Conservation (phyloP, 1,140 invertebrate species). For the Scaptomyza hsui region DNA sequence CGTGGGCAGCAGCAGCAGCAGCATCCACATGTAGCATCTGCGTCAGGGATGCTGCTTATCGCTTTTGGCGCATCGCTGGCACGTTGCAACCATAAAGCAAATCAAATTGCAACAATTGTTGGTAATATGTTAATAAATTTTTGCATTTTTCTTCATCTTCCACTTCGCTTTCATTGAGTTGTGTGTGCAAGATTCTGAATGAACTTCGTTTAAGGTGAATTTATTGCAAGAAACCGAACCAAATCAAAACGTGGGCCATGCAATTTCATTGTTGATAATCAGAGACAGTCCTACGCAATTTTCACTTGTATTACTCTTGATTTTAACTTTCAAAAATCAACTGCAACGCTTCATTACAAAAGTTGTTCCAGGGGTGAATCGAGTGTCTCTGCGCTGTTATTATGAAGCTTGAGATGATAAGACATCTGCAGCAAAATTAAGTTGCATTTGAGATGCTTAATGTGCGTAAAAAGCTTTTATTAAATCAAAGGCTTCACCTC, state of each 20-base stretch:
- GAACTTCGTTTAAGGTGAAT: slow-evolving; percentile 57
- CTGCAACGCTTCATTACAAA: neutral
- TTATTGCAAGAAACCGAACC: slow-evolving; percentile 28
- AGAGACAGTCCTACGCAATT: slow-evolving; percentile 36
- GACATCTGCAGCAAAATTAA: neutral
- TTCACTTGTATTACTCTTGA: slow-evolving; percentile 40
- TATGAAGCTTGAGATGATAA: neutral
- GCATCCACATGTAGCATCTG: slow-evolving; percentile 14
- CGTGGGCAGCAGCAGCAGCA: slow-evolving; percentile 62
- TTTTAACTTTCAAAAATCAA: neutral
- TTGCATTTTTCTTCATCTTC: slow-evolving; percentile 29
- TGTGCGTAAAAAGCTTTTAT: neutral
- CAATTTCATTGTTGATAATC: slow-evolving; percentile 25
- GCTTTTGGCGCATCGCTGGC: slow-evolving; percentile 63
- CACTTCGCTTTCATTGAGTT: slow-evolving; percentile 71
- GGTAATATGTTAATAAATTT: slow-evolving; percentile 82
- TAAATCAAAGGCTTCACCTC: neutral
- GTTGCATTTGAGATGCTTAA: neutral
- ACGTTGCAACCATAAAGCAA: slow-evolving; percentile 77
- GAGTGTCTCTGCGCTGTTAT: neutral
- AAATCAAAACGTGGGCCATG: slow-evolving; percentile 24
- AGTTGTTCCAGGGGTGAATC: neutral
- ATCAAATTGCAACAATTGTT: slow-evolving; percentile 83
- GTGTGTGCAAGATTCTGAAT: slow-evolving; percentile 43
- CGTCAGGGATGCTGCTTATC: slow-evolving; percentile 56